Base-by-base conservation (phyloP, 2,113 vertebrate genomes). In the Caloenas nicobarica region DNA sequence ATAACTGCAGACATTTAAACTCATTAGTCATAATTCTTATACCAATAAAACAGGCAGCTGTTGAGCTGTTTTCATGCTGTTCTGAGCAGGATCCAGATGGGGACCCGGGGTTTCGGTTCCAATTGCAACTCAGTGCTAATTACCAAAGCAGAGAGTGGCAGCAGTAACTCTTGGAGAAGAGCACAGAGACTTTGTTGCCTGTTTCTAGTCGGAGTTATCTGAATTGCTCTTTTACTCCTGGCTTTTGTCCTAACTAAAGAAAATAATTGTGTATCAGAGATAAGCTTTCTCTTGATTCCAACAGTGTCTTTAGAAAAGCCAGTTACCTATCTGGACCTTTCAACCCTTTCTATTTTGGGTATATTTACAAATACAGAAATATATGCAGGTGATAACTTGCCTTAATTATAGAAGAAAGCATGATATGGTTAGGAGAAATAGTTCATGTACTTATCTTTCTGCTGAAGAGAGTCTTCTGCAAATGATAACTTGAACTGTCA, bases 211-310 rank as follows among this genome's bases (percentile, higher is more conserved):
- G 17, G 53, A 93, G 10, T 2, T 64, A 10, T 42, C 29, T 53
- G 26, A 79, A 85, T 36, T 54, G 5, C 22, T 64, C 11, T 28
- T 48, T 34, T 33, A 5, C 0, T 10, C 4, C 2, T 3, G 0
- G 1, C 33, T 87, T 92, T 64, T 58, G 17, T 62, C 7, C 31
- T 53, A 40, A 31, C 24, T 73, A 78, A 92, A 70, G 25, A 51
- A 56, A 61, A n/a, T 25, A 36, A 28, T 51, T 71, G 7, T 13
- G 2, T 53, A 26, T 68, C 16, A 71, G 51, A 81, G 16, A 50
- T 50, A 4, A 4, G 2, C 14, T 70, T 85, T 6, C 4, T 85
- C 68, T 83, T 82, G 19, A 42, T 25, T 7, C 3, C 19, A 54
- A 28, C 7, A 53, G 2, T 73, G 11, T 60, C 26, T 65, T 86